Conservation (phyloP, 2,888 invertebrate species). For the Fissipunctia ypsillon region DNA sequence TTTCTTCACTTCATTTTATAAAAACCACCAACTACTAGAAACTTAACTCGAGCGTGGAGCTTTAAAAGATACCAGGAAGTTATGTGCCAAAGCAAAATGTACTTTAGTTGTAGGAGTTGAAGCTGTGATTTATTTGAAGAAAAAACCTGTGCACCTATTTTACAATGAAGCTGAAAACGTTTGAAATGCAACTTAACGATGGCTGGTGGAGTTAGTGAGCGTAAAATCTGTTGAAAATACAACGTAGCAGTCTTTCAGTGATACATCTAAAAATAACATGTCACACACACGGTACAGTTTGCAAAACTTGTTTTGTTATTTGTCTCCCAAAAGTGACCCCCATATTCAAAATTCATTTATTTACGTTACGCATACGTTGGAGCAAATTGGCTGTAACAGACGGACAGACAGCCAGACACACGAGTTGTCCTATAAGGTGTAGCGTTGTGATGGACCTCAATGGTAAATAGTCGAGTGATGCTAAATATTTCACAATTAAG, state of each 20-base stretch:
- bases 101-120: slow-evolving; percentile 9
- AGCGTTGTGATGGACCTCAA: too few species aligned
- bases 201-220: slow-evolving; percentile 35
- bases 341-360: too few species aligned
- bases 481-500: too few species aligned
- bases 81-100: slow-evolving; percentile 35
- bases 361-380: too few species aligned
- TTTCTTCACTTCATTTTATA: slow-evolving; percentile 40
- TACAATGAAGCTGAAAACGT: slow-evolving; percentile 39
- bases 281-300: too few species aligned
- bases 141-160: slow-evolving; percentile 29
- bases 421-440: too few species aligned
- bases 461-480: too few species aligned
- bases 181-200: slow-evolving; percentile 51
- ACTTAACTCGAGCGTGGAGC: slow-evolving; percentile 36
- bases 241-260: slow-evolving; percentile 20
- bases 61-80: slow-evolving; percentile 44
- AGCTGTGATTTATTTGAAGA: slow-evolving; percentile 29
- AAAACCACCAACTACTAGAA: slow-evolving; percentile 49
- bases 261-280: slow-evolving; percentile 26
- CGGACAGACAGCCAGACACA: too few species aligned
- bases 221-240: slow-evolving; percentile 53
- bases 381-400: too few species aligned
- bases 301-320: too few species aligned
- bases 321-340: too few species aligned